phyloP scores from a whole-genome alignment of 2,113 vertebrate species.

The Microcebus jonahi region DNA sequence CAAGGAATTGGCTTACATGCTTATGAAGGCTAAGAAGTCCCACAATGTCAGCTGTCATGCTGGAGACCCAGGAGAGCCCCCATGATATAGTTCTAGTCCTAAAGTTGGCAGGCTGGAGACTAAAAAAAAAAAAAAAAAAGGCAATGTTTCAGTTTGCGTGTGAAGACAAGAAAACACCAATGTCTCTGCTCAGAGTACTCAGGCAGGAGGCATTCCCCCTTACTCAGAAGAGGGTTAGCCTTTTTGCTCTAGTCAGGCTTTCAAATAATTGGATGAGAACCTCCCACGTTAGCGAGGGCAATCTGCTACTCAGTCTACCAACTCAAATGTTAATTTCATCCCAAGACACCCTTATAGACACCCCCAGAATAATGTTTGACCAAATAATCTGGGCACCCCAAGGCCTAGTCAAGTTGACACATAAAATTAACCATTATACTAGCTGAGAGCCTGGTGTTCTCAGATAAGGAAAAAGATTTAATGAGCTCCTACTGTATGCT shows the following conservation, averaged over 20 bases:
- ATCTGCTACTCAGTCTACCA: background rate
- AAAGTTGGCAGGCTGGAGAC: background rate
- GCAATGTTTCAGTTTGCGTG: background rate
- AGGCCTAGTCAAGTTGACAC: background rate
- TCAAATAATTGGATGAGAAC: background rate
- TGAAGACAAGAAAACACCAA: background rate
- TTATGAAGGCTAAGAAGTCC: background rate
- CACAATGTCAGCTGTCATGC: too few relatives aligned
- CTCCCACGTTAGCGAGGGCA: background rate
- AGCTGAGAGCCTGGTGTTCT: background rate
- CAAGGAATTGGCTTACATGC: background rate
- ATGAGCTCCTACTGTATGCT: background rate
- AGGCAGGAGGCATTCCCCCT: background rate
- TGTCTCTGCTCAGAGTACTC: background rate
- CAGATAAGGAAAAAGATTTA: background rate
- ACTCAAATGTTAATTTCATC: background rate
- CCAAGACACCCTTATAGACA: background rate
- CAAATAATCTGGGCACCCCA: background rate
- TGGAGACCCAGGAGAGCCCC: background rate
- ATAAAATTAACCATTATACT: background rate
- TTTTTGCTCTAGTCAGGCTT: background rate
- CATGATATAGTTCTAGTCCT: rapidly evolving
- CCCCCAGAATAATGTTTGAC: background rate
- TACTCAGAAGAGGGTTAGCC: background rate
- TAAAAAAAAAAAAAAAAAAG: background rate